Evolutionary conservation across 2,888 invertebrate species (phyloP).

Genomic region (Thymelicus sylvestris): DNA sequence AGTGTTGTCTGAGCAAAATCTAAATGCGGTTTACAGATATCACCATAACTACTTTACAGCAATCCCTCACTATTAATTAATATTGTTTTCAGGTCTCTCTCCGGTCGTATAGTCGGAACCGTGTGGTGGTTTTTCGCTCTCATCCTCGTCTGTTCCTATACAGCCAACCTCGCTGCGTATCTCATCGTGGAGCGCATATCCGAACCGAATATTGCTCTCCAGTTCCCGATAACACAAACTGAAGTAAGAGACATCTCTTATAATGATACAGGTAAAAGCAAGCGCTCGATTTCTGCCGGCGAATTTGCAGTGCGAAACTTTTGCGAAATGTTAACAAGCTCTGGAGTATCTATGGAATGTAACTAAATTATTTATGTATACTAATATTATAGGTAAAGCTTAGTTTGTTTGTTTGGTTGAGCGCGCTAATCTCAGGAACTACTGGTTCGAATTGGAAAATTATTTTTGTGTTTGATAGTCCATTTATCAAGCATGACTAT

Average conservation of each 20-base stretch:
- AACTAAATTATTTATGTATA: no score
- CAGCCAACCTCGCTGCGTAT: conserved; percentile 99
- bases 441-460: no score
- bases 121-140: conserved; percentile 99
- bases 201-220: conserved; percentile 90
- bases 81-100: conserved; percentile 87
- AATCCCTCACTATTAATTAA: not conserved
- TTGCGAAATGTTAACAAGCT: not conserved
- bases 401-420: no score
- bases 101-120: conserved; percentile 97
- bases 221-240: conserved; percentile 95
- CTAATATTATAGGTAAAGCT: no score
- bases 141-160: conserved; percentile 98
- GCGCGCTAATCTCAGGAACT: no score
- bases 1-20: no score
- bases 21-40: no score
- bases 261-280: conserved; percentile 66
- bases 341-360: no score
- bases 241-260: conserved; percentile 86
- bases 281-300: conserved; percentile 48
- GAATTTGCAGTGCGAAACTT: conserved; percentile 36
- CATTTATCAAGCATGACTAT: no score
- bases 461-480: no score
- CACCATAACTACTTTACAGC: no score
- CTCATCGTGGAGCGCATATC: conserved; percentile 98